phyloP scores from a whole-genome alignment of 2,797 vertebrate species.

The Steatocranus sp. region DNA sequence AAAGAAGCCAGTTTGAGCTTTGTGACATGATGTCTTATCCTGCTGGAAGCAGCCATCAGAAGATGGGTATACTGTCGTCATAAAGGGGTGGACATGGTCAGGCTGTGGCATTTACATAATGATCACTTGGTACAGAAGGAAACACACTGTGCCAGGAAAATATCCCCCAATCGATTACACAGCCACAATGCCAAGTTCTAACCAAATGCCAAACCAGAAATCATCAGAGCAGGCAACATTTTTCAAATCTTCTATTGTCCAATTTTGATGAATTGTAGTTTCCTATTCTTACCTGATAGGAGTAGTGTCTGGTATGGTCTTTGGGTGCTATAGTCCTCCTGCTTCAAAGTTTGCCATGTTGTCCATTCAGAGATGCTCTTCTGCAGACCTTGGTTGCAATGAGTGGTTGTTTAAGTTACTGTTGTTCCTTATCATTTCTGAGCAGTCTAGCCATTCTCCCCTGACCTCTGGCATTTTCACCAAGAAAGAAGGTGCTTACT shows the following conservation, averaged over 20 bases:
- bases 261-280: not conserved
- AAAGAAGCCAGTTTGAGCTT: not conserved
- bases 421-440: not conserved
- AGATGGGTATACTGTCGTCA: not conserved
- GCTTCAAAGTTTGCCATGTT: not conserved
- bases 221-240: not conserved
- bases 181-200: accelerated
- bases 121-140: accelerated
- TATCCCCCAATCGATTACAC: not conserved
- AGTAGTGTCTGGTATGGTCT: not conserved
- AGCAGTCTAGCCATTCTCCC: not conserved
- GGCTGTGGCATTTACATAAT: accelerated
- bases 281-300: not conserved
- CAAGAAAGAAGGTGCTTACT: not conserved
- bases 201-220: not conserved
- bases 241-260: not conserved
- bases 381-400: not conserved
- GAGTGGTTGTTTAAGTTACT: not conserved
- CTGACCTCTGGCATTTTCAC: not conserved
- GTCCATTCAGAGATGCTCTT: not conserved
- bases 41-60: not conserved
- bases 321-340: not conserved
- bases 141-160: not conserved
- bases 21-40: not conserved
- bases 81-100: too few species aligned